phyloP scores from a whole-genome alignment of 2,797 vertebrate species.

The Neomorphus geoffroyi region DNA sequence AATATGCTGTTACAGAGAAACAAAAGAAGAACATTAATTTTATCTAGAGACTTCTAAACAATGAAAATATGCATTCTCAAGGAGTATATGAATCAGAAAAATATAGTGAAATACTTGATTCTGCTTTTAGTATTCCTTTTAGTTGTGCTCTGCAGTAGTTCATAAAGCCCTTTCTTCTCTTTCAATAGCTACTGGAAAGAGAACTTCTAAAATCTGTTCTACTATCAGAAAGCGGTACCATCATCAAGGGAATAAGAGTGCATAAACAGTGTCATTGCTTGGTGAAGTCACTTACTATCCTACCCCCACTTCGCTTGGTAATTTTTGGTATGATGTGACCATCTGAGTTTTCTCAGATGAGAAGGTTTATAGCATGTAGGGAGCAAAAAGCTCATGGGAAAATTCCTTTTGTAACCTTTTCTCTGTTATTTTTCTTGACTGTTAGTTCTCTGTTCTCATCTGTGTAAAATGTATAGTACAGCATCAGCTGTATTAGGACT shows the following conservation, averaged over 20 bases:
- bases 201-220: not conserved
- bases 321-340: constrained; percentile 69
- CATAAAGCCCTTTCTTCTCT: not conserved
- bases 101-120: not conserved
- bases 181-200: not conserved
- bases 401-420: constrained; percentile 78
- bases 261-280: constrained; percentile 58
- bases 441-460: constrained; percentile 36
- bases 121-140: not conserved
- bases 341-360: constrained; percentile 73
- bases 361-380: constrained; percentile 74
- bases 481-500: not conserved
- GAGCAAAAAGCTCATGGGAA: constrained; percentile 80
- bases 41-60: not conserved
- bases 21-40: not conserved
- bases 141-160: not conserved
- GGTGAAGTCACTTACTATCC: constrained; percentile 27
- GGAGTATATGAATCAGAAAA: not conserved
- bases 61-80: not conserved
- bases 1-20: not conserved
- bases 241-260: constrained; percentile 55
- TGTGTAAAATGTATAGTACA: not conserved
- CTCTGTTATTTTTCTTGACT: constrained; percentile 67
- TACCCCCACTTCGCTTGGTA: constrained; percentile 48
- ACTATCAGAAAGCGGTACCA: not conserved